Evolutionary conservation across 2,113 vertebrate genomes (phyloP), one percentile per base, ranked within the genome.

Genomic region (Fregata magnificens): DNA sequence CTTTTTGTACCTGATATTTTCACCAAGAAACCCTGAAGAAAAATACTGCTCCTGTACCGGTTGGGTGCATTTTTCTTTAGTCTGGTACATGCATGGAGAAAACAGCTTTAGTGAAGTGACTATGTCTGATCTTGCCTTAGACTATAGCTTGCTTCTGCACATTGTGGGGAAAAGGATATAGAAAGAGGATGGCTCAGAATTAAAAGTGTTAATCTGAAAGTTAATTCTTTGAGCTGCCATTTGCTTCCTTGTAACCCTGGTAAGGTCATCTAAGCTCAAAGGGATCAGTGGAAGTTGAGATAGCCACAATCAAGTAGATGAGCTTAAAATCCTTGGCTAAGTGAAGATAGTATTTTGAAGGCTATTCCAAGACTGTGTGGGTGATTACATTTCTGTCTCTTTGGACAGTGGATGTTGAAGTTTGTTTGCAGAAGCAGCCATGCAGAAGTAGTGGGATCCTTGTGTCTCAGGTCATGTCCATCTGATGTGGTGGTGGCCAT

Each of bases 1-100:
- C n/a, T 93, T 86, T 86, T 89, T 88, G 86, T 86, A 83, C 91
- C 85, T 94, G 90, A 89, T 92, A 87, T 66, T 95, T 88, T 47
- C 86, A 93, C 92, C 74, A 53, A 72, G 89, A 92, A 96, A 86
- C 66, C 81, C 50, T 47, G 50, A 86, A 86, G 72, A 95, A 92
- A 94, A 90, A 84, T 77, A 31, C 24, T 59, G 25, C 49, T 93
- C 77, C 74, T 66, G 11, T 66, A 82, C 32, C 81, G 86, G 56
- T 81, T 94, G 81, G 88, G 77, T 93, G 65, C 42, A 77, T 84
- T 91, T 90, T 83, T 77, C 82, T 90, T 71, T 59, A 83, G 70
- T 67, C 66, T 73, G 38, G 78, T 88, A 47, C 38, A 14, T 26
- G 44, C 20, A 50, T 16, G 59, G 58, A 88, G n/a, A 73, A 81